phyloP scores from a whole-genome alignment of 1,140 invertebrate genomes.

The Orius insidiosus region DNA sequence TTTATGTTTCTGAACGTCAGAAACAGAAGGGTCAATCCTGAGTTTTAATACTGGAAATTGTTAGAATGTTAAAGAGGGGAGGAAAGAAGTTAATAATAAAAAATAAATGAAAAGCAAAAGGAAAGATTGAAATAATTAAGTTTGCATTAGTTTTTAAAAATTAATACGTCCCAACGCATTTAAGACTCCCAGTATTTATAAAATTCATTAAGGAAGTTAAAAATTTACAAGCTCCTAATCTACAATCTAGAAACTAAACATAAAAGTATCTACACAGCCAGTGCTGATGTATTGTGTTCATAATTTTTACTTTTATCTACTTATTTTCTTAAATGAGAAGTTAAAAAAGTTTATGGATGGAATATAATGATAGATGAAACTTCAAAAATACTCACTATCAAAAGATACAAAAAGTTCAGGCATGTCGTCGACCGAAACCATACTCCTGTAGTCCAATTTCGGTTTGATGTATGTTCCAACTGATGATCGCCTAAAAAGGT shows the following conservation, averaged over 20 bases:
- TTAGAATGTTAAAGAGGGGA: no score
- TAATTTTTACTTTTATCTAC: neutral
- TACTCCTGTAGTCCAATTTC: constrained; percentile 71
- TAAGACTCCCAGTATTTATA: no score
- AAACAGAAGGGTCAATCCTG: neutral
- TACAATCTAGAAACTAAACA: no score
- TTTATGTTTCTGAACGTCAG: neutral
- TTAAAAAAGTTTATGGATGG: neutral
- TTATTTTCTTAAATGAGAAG: neutral
- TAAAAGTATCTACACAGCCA: constrained; percentile 13
- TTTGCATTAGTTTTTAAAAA: no score
- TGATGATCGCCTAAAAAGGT: constrained; percentile 53
- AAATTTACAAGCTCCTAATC: constrained; percentile 5
- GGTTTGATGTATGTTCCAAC: constrained; percentile 56
- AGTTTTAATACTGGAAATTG: no score
- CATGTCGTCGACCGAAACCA: constrained; percentile 87
- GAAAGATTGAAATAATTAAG: no score
- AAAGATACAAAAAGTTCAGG: constrained; percentile 84
- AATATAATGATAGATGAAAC: neutral
- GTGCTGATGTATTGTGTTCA: constrained; percentile 10
- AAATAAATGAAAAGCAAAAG: no score
- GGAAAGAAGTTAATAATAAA: neutral
- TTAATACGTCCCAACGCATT: no score
- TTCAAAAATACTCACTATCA: constrained; percentile 58
- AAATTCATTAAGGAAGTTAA: no score